phyloP scores from a whole-genome alignment of 1,140 invertebrate genomes.

The Diorhabda carinulata region DNA sequence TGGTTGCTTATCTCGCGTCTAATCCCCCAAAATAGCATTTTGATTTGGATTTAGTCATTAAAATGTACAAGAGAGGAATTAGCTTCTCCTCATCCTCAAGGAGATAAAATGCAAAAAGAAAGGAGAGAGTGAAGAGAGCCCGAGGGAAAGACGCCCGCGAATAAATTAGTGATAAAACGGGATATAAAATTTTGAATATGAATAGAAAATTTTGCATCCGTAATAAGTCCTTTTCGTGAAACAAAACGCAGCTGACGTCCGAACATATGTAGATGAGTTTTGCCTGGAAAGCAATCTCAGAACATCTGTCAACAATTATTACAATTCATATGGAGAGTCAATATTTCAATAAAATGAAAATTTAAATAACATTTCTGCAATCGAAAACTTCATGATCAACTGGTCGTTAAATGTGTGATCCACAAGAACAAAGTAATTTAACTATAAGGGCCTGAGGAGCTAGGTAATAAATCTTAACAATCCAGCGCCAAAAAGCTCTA shows the following conservation, averaged over 20 bases:
- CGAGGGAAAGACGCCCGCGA: constrained; percentile 40
- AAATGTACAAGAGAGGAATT: constrained; percentile 44
- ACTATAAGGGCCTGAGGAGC: too few relatives aligned
- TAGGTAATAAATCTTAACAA: too few relatives aligned
- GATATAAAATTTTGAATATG: constrained; percentile 87
- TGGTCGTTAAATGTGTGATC: too few relatives aligned
- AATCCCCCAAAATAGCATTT: constrained; percentile 38
- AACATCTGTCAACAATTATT: background rate
- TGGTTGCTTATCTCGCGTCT: background rate
- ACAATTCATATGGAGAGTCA: too few relatives aligned
- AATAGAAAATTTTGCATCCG: constrained; percentile 80
- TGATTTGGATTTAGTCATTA: constrained; percentile 48
- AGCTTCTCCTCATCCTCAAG: constrained; percentile 38
- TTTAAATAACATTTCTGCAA: too few relatives aligned
- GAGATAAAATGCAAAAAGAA: constrained; percentile 36
- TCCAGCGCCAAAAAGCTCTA: too few relatives aligned
- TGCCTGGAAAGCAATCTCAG: constrained; percentile 32
- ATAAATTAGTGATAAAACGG: constrained; percentile 65
- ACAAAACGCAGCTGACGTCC: constrained; percentile 61
- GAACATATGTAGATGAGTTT: constrained; percentile 62
- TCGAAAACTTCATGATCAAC: too few relatives aligned
- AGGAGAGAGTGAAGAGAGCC: constrained; percentile 25
- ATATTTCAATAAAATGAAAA: too few relatives aligned
- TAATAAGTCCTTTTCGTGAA: constrained; percentile 65
- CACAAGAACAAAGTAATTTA: too few relatives aligned